A percentile compares a stretch with the other conserved stretches of the same genome.
Conservation (phyloP, 2,113 vertebrate species). For the Pogonocichla stellata region DNA sequence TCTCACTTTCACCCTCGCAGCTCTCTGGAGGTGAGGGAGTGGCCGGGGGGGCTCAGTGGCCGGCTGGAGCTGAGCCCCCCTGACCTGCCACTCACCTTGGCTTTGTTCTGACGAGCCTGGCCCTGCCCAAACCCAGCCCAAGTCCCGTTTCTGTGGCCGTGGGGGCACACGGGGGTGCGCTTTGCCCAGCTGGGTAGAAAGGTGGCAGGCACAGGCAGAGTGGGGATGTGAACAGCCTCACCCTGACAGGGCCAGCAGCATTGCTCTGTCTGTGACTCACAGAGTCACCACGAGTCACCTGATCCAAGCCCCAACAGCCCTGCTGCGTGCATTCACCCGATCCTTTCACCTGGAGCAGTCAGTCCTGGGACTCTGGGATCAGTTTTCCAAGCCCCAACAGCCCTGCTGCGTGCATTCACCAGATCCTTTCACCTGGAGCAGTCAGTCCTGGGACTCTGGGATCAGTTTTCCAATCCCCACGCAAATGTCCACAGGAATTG, state of each 20-base stretch:
- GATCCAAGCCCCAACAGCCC: no score
- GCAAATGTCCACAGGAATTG: fast-evolving
- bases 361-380: neutral
- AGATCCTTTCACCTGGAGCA: no score
- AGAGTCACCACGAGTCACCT: neutral
- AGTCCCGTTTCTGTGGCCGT: fast-evolving
- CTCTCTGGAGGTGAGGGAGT: neutral
- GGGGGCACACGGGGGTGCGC: no score
- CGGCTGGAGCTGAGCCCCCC: neutral
- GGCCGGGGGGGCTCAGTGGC: neutral
- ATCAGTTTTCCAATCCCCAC: fast-evolving
- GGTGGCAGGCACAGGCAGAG: fast-evolving
- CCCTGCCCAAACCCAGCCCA: neutral
- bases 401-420: no score
- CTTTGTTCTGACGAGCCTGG: no score
- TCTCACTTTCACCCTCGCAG: neutral
- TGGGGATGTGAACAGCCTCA: fast-evolving
- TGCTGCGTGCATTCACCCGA: no score
- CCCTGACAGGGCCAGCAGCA: fast-evolving
- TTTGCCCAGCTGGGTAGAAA: fast-evolving
- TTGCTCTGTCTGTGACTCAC: neutral
- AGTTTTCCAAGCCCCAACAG: neutral
- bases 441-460: neutral
- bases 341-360: no score
- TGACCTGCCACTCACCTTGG: fast-evolving